Evolutionary conservation across 2,888 invertebrate species (phyloP).

Genomic region (Metacarcinus magister): DNA sequence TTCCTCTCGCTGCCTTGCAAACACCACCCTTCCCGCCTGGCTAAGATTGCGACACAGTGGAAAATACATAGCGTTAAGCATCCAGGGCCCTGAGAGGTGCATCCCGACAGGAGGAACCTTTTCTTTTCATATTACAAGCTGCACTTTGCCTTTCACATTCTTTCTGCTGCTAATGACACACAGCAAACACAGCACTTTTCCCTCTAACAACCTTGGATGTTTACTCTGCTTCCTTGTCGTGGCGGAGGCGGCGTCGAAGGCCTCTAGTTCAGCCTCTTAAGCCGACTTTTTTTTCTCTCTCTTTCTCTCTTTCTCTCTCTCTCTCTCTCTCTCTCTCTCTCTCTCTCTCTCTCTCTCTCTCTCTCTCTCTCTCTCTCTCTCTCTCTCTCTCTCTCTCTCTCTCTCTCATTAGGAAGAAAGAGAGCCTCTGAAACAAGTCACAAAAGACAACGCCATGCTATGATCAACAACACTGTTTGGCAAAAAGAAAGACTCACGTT

Average conservation of each 20-base stretch:
- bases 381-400: background rate
- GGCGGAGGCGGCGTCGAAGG: background rate
- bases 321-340: background rate
- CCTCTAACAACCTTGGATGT: background rate
- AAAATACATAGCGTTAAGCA: background rate
- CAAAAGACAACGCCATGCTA: too few relatives aligned
- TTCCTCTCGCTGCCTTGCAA: background rate
- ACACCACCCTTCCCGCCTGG: background rate
- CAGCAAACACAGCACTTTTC: slow-evolving; percentile 28
- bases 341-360: background rate
- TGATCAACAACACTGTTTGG: too few relatives aligned
- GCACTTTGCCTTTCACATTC: slow-evolving; percentile 21
- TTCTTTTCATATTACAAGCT: slow-evolving; percentile 21
- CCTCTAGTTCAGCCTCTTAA: background rate
- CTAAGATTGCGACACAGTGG: slow-evolving; percentile 34
- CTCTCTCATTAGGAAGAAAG: too few relatives aligned
- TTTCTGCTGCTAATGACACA: slow-evolving; percentile 31
- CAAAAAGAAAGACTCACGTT: too few relatives aligned
- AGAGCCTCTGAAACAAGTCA: background rate
- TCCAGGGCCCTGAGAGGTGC: background rate
- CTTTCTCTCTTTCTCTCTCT: background rate
- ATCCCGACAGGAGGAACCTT: background rate
- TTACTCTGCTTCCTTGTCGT: background rate
- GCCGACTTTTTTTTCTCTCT: background rate
- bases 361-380: background rate